Evolutionary conservation across 2,888 invertebrate species (phyloP).

Genomic region (Sesia bembeciformis): DNA sequence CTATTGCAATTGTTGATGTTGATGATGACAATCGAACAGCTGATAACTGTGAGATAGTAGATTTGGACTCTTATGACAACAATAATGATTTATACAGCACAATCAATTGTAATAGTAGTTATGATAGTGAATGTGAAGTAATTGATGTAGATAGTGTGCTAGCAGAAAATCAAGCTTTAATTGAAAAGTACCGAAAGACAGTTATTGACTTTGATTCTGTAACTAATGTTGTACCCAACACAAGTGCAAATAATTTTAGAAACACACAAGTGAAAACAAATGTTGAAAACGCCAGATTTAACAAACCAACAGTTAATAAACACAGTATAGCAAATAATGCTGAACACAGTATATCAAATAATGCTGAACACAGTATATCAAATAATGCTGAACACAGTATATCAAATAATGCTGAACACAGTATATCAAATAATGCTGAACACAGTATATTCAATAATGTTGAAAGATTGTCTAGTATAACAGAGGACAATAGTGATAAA

Average conservation of each 20-base stretch:
- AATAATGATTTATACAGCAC: background rate
- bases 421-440: too few species aligned
- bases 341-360: too few species aligned
- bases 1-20: background rate
- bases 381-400: too few species aligned
- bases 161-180: slow-evolving; percentile 23
- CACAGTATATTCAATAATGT: too few species aligned
- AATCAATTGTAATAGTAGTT: background rate
- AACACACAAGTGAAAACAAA: background rate
- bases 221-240: slow-evolving; percentile 11
- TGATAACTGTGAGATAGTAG: slow-evolving; percentile 5
- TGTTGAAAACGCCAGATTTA: background rate
- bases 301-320: too few species aligned
- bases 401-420: too few species aligned
- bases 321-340: too few species aligned
- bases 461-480: too few species aligned
- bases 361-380: too few species aligned
- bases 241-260: background rate
- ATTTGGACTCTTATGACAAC: too few species aligned
- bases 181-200: slow-evolving; percentile 12
- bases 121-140: slow-evolving; percentile 14
- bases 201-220: slow-evolving; percentile 2
- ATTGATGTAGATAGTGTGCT: slow-evolving; percentile 33
- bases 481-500: too few species aligned
- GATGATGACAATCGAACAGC: background rate